Evolutionary conservation across 2,888 invertebrate species (phyloP), one percentile per base, ranked within the genome.

Genomic region (Amiota mariae): DNA sequence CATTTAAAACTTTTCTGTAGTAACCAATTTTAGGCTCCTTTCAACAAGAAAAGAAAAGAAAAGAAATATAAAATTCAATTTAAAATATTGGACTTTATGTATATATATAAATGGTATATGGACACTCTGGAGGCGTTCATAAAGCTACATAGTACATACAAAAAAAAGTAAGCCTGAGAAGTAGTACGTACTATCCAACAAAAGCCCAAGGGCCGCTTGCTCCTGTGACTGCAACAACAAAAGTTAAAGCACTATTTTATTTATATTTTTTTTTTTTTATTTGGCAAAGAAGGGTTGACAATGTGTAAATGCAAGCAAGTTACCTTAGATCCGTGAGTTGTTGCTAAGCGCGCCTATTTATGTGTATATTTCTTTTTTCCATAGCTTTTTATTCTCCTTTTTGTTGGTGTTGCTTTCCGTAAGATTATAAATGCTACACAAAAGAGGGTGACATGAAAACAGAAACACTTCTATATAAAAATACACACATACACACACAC

Each of bases 271-370:
- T 12, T 54, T 54, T 54, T 54, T 54, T 54, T 54, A 4, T 54
- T 54, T 54, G 6, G 9, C 20, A 18, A 59, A 20, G 20, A 12
- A n/a, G 15, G 15, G 59, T 59, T 59, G 63, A 46, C 46, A 36
- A 46, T n/a, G 47, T 10, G 4, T 10, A 36, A 63, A 66, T 49
- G 49, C 49, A 66, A 49, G 66, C 48, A 15, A 15, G 36, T 36
- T 36, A 36, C 36, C n/a, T 15, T n/a, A 49, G 47, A 20, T 12
- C 18, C 49, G 66, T 66, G 49, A 49, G 66, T 49, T 66, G 66
- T 66, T 66, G 66, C 66, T 66, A 66, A 66, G 66, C 66, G 49
- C 66, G 49, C 49, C 48, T 66, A 66, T 49, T 48, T 66, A 48
- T 48, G 18, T 66, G 18, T 66, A 66, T 49, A 48, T 48, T 66